A percentile compares a stretch with the other conserved stretches of the same genome.
phyloP scores from a whole-genome alignment of 2,888 invertebrate species.

The Orthosia cruda region DNA sequence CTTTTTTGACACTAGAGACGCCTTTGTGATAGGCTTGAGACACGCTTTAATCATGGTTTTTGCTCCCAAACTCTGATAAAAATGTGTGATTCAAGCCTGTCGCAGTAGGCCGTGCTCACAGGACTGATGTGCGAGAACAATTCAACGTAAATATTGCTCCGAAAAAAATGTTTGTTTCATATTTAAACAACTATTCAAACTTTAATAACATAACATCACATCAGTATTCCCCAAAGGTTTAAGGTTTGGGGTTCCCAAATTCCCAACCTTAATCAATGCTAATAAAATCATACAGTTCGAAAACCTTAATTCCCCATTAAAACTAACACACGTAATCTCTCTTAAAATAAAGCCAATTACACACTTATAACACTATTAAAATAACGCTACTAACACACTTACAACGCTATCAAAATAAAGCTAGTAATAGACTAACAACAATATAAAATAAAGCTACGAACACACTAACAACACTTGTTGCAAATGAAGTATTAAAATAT shows the following conservation, averaged over 20 bases:
- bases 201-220: no score
- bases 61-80: no score
- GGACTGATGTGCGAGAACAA: no score
- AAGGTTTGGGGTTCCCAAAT: neutral
- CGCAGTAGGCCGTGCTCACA: no score
- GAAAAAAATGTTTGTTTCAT: no score
- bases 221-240: neutral
- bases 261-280: neutral
- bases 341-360: slow-evolving; percentile 10
- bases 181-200: no score
- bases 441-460: slow-evolving; percentile 28
- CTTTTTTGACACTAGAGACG: no score
- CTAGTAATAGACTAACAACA: slow-evolving; percentile 19
- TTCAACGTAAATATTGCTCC: no score
- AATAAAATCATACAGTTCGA: neutral
- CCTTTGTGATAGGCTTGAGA: no score
- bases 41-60: no score
- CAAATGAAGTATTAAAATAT: slow-evolving; percentile 68
- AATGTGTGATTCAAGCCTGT: no score
- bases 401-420: slow-evolving; percentile 33
- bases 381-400: slow-evolving; percentile 32
- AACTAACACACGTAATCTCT: slow-evolving; percentile 13
- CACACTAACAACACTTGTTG: slow-evolving; percentile 33
- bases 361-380: slow-evolving; percentile 24
- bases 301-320: slow-evolving; percentile 11